phyloP scores from a whole-genome alignment of 2,888 invertebrate genomes.

The Folsomia candida region DNA sequence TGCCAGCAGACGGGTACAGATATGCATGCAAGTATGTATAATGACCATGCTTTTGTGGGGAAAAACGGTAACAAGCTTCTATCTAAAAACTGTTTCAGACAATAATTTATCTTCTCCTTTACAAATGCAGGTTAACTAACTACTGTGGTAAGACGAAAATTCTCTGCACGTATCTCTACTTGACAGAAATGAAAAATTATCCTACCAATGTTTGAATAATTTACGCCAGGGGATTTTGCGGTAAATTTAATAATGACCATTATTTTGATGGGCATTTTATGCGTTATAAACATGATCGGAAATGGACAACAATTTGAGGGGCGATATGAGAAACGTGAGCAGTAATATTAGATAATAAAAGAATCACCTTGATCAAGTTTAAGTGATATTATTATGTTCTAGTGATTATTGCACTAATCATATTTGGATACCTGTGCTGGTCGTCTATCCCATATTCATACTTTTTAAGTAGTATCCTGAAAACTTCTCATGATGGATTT shows the following conservation, averaged over 20 bases:
- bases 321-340: slow-evolving; percentile 15
- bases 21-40: too few species aligned
- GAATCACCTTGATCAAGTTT: too few species aligned
- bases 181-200: background rate
- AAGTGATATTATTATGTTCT: background rate
- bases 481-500: slow-evolving; percentile 5
- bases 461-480: slow-evolving; percentile 8
- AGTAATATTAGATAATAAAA: background rate
- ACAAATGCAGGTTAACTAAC: too few species aligned
- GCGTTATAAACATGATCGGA: slow-evolving; percentile 10
- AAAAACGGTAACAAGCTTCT: too few species aligned
- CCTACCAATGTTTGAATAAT: background rate
- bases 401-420: slow-evolving; percentile 7
- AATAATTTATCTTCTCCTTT: too few species aligned
- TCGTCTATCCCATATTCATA: slow-evolving; percentile 34
- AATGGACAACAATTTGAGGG: slow-evolving; percentile 6
- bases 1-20: too few species aligned
- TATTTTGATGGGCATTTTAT: slow-evolving; percentile 18
- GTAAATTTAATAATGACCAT: slow-evolving; percentile 8
- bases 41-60: too few species aligned
- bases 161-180: too few species aligned
- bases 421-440: slow-evolving; percentile 29
- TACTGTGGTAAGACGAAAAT: slow-evolving; percentile 13
- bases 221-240: slow-evolving; percentile 10
- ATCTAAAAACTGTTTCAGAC: too few species aligned